Percentiles rank a stretch among this genome's conserved stretches.
Evolutionary conservation across 2,797 vertebrate genomes (phyloP).

Genomic region (Micrastur ruficollis): DNA sequence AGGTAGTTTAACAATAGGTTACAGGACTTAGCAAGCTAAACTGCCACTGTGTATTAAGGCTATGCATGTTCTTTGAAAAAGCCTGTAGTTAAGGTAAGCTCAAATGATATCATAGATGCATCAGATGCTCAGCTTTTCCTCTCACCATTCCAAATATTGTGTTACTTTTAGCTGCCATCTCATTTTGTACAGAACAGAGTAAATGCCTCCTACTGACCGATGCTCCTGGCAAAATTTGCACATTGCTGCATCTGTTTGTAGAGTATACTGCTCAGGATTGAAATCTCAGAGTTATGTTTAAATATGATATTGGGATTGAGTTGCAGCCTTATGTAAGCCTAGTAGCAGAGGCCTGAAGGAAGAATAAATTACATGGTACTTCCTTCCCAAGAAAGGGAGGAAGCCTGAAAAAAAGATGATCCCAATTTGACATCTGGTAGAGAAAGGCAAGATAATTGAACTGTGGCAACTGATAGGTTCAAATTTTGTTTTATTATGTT

Average conservation of each 20-base stretch:
- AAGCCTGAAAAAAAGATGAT: not conserved
- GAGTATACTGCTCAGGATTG: not conserved
- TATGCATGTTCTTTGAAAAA: not conserved
- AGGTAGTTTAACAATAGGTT: not conserved
- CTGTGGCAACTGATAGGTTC: not conserved
- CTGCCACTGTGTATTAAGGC: not conserved
- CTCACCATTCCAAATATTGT: not conserved
- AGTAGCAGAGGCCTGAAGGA: not conserved
- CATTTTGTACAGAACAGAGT: not conserved
- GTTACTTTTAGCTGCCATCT: not conserved
- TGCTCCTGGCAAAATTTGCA: not conserved
- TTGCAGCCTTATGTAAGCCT: not conserved
- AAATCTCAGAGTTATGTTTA: not conserved
- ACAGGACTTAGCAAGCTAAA: not conserved
- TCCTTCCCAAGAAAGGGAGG: not conserved
- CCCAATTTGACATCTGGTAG: not conserved
- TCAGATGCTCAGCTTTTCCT: not conserved
- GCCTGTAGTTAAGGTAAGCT: not conserved
- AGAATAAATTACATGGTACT: not conserved
- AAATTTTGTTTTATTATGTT: not conserved
- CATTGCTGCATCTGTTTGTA: not conserved
- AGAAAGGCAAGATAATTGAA: not conserved
- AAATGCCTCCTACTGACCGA: not conserved
- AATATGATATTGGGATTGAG: not conserved
- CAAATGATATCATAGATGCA: not conserved